Base-by-base conservation (phyloP, 2,797 vertebrate genomes). In the Serranus cabrilla region DNA sequence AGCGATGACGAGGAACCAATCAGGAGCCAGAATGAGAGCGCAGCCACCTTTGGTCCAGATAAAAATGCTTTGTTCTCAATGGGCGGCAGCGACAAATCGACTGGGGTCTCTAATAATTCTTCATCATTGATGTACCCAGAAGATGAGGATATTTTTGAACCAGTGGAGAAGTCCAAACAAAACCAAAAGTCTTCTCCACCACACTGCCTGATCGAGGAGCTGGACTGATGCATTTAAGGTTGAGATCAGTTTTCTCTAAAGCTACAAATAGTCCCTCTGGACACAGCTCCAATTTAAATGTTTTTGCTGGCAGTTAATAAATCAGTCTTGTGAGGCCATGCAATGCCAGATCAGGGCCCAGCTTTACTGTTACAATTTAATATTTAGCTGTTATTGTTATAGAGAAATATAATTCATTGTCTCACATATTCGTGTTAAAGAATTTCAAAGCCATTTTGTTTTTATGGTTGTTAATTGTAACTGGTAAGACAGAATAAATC, bases 121-220 rank as follows among this genome's bases (percentile, higher is more conserved):
- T 65, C 78, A 42, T 67, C 70, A 3, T 18, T 84, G 58, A 4
- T 75, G 18, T 81, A 73, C 40, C 45, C 69, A 66, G 84, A 84
- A 20, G 66, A 84, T 17, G 77, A 10, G 6, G 77, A 78, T 17
- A 23, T 51, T 34, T 70, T 42, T 37, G 12, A 80, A 43, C 27
- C 67, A 16, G 43, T n/a, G 20, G 45, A 18, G 25, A 60, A 69
- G 49, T 39, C 70, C 10, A 60, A 66, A 59, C 27, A 10, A 34
- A 76, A 63, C 1, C 72, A 60, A 60, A 50, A 17, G 0, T 21
- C 69, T 18, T 73, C 55, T 45, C 67, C 67, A 56, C 64, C 70
- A 43, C 58, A 18, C 6, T 74, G 78, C 68, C 76, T 95, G 63
- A 95, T 95, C 43, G 92, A 95, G 77, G 94, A 95, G 70, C 67